These are phyloP conservation scores for Callithrix jacchus DNA, from an alignment of 2,113 vertebrate species.

Conservation along the genomic window DNA sequence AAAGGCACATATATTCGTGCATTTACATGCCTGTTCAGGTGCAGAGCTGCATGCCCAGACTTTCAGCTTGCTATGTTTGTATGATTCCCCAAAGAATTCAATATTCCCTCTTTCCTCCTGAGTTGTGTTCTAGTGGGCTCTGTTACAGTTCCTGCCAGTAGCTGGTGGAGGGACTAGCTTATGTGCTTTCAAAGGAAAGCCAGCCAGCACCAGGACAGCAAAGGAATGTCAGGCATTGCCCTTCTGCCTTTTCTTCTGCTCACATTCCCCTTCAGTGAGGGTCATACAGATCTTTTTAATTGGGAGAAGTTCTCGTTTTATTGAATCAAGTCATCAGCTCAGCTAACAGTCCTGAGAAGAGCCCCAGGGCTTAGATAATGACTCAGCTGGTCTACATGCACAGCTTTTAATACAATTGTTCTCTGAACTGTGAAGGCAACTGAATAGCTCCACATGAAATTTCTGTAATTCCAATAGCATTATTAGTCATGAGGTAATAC, in stretches of 20 bases:
- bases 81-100: neutral
- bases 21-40: neutral
- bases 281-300: neutral
- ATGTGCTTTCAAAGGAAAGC: neutral
- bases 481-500: neutral
- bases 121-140: neutral
- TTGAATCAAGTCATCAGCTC: neutral
- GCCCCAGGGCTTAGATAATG: neutral
- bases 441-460: neutral
- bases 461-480: neutral
- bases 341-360: neutral
- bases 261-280: neutral
- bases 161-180: neutral
- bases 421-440: neutral
- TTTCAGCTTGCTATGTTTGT: neutral
- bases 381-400: neutral
- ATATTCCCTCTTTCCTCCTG: neutral
- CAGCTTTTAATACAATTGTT: neutral
- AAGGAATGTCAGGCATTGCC: neutral
- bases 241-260: neutral
- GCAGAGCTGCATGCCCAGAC: rapidly evolving
- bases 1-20: rapidly evolving
- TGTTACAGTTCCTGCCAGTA: neutral
- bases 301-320: neutral
- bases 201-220: neutral